These are phyloP conservation scores for Glaucidium brasilianum DNA, from an alignment of 2,113 vertebrate species.

Conservation along the genomic window DNA sequence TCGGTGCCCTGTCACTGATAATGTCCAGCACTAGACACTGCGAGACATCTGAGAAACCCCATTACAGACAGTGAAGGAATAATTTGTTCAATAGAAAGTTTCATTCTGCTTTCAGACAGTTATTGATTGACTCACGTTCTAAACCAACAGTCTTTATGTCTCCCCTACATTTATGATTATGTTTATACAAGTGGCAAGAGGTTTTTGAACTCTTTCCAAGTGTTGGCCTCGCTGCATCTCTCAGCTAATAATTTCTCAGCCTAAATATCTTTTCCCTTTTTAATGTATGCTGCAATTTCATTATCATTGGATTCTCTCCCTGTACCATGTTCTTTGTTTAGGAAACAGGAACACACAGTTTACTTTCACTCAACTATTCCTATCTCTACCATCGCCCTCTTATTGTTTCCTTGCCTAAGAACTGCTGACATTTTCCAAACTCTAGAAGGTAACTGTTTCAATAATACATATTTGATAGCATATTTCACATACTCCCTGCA, in stretches of 20 bases:
- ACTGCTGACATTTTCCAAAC: background rate
- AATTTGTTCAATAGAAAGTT: background rate
- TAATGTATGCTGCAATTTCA: background rate
- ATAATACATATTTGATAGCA: background rate
- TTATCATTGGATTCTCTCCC: background rate
- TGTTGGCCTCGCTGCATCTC: background rate
- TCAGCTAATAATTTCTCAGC: background rate
- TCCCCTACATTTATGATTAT: background rate
- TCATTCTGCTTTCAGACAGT: background rate
- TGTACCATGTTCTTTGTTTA: background rate
- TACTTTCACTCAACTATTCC: background rate
- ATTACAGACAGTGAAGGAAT: background rate
- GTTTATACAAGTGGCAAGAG: background rate
- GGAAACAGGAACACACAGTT: slow-evolving; percentile 8
- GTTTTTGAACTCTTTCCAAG: background rate
- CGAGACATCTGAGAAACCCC: background rate
- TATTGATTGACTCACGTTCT: background rate
- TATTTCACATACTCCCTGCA: background rate
- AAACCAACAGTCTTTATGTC: background rate
- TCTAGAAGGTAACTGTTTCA: background rate
- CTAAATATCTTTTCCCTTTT: background rate
- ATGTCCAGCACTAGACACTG: background rate
- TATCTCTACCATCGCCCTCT: background rate
- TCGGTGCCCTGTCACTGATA: background rate
- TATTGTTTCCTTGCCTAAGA: background rate